Conservation (phyloP, 2,888 invertebrate genomes). For the Lucinisca nassula region DNA sequence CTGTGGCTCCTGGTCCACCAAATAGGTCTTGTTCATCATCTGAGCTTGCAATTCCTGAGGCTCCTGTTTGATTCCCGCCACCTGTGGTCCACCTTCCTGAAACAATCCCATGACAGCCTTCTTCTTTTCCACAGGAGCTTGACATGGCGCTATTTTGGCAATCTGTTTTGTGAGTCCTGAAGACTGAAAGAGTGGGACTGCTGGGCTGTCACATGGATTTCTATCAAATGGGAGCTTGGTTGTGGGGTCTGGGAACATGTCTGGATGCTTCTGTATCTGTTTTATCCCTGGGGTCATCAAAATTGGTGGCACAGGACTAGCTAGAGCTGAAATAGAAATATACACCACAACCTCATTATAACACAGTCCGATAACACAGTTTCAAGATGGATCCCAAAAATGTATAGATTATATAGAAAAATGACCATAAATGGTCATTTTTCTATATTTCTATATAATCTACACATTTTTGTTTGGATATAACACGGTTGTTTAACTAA, state of each 20-base stretch:
- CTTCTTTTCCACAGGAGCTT: neutral
- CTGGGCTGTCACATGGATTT: neutral
- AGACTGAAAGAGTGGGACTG: neutral
- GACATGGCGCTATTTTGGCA: neutral
- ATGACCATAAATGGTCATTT: too few relatives aligned
- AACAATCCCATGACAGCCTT: constrained; percentile 39
- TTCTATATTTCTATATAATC: too few relatives aligned
- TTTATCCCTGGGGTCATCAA: constrained; percentile 47
- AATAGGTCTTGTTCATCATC: neutral
- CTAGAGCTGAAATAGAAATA: constrained; percentile 42
- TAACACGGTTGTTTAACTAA: too few relatives aligned
- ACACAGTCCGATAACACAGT: too few relatives aligned
- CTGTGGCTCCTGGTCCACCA: constrained; percentile 25
- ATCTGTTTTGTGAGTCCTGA: neutral
- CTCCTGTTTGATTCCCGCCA: neutral
- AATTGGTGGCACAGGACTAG: constrained; percentile 49
- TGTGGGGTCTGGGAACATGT: neutral
- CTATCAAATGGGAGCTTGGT: neutral
- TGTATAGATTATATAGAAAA: too few relatives aligned
- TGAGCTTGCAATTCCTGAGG: neutral
- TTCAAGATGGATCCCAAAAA: too few relatives aligned
- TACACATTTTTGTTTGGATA: too few relatives aligned
- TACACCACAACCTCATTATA: too few relatives aligned
- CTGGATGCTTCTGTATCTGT: neutral
- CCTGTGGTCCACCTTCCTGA: neutral